Conservation (phyloP, 2,888 invertebrate genomes). For the Prenolepis imparis region DNA sequence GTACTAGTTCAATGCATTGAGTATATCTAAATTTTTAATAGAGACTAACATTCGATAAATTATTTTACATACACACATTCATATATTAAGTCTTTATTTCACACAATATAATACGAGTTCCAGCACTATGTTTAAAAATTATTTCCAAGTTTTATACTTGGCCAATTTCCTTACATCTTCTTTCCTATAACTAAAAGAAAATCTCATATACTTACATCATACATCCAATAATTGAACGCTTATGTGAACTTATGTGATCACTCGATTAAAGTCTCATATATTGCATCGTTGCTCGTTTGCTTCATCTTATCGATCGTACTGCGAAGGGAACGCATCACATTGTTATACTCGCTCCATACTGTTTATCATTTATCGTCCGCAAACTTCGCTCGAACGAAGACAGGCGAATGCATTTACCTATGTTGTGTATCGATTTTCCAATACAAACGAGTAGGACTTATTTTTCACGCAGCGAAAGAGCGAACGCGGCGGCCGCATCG, state of each 20-base stretch:
- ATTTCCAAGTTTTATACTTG: not conserved
- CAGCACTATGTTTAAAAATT: not conserved
- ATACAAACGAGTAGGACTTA: constrained; percentile 46
- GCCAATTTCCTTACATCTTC: not conserved
- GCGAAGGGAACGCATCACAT: constrained; percentile 14
- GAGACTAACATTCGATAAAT: not conserved
- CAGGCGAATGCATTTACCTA: constrained; percentile 42
- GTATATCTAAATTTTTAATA: not conserved
- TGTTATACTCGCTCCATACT: constrained; percentile 36
- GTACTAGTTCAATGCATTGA: not conserved
- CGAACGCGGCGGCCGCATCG: constrained; percentile 30
- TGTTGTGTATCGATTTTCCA: constrained; percentile 45
- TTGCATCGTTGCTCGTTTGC: constrained; percentile 23
- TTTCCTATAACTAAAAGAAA: not conserved
- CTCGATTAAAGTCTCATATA: constrained; percentile 32
- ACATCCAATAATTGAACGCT: constrained; percentile 1
- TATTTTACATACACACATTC: not conserved
- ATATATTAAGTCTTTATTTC: not conserved
- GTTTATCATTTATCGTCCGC: constrained; percentile 48
- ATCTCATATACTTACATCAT: not conserved
- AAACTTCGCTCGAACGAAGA: constrained; percentile 41
- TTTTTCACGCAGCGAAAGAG: constrained; percentile 34
- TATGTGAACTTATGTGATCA: constrained; percentile 19
- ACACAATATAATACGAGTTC: not conserved
- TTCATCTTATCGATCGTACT: constrained; percentile 33